Percentiles rank a stretch among this genome's conserved stretches.
These are phyloP conservation scores for Belonocnema kinseyi DNA, from an alignment of 1,140 invertebrate genomes.

Conservation along the genomic window DNA sequence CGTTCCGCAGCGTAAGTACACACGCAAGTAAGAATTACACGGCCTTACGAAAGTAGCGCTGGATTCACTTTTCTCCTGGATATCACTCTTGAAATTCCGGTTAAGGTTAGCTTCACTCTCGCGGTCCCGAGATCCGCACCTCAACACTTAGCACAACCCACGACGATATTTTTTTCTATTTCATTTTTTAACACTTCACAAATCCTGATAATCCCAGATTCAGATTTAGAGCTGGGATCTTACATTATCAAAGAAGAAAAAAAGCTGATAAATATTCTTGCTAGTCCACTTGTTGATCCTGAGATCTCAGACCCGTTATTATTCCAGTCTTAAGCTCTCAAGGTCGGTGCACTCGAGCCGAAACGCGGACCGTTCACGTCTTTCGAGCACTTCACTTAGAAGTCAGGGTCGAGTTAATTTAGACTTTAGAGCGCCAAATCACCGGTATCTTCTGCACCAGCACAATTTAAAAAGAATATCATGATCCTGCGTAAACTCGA, in stretches of 20 bases:
- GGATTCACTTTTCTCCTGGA: background rate
- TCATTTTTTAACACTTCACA: background rate
- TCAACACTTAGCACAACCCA: conserved; percentile 7
- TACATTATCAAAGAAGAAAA: no score
- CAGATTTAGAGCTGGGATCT: no score
- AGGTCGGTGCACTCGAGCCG: conserved; percentile 31
- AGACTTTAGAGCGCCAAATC: no score
- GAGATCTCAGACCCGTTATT: conserved; percentile 31
- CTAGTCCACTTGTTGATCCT: conserved; percentile 29
- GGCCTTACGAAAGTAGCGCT: background rate
- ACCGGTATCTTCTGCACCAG: no score
- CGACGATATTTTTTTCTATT: background rate
- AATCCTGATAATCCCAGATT: background rate
- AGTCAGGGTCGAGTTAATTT: no score
- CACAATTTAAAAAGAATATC: no score
- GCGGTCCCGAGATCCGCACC: background rate
- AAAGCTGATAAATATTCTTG: background rate
- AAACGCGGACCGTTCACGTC: background rate
- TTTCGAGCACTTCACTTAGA: conserved; percentile 7
- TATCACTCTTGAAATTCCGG: background rate
- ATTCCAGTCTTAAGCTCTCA: conserved; percentile 29
- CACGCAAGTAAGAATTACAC: conserved; percentile 33
- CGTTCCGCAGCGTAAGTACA: conserved; percentile 34
- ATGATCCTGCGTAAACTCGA: no score
- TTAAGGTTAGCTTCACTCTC: conserved; percentile 26